These are phyloP conservation scores for Vultur gryphus DNA, from an alignment of 2,797 vertebrate species.

Conservation along the genomic window DNA sequence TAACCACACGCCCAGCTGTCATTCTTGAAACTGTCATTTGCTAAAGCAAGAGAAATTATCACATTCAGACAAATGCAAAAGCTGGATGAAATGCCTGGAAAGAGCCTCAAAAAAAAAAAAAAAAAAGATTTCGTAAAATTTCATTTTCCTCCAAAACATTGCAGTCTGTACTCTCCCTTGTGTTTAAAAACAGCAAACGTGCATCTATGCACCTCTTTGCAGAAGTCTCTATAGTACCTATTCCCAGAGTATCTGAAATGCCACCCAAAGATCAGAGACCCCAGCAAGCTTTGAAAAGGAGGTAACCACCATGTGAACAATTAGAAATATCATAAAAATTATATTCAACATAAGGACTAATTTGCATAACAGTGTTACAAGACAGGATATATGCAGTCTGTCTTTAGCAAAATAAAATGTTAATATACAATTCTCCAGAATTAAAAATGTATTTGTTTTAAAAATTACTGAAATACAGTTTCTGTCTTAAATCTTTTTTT, in stretches of 20 bases:
- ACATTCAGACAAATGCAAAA: neutral
- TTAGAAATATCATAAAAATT: neutral
- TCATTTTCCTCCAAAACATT: neutral
- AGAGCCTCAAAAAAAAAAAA: neutral
- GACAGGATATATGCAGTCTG: neutral
- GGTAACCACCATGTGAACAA: neutral
- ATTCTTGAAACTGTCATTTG: neutral
- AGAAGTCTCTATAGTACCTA: neutral
- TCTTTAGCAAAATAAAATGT: neutral
- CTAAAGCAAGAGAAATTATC: neutral
- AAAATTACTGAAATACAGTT: neutral
- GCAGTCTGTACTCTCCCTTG: neutral
- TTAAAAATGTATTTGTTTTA: neutral
- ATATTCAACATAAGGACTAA: neutral
- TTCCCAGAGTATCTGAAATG: neutral
- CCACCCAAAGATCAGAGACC: neutral
- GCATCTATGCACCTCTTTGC: neutral
- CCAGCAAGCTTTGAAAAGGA: neutral
- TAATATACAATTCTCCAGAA: neutral
- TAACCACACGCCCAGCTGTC: neutral
- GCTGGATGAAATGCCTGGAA: neutral
- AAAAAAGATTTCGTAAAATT: neutral
- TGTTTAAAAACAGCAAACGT: neutral
- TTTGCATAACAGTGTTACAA: neutral
- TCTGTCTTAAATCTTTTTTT: neutral